Percentiles rank a stretch among this genome's conserved stretches.
Evolutionary conservation across 2,113 vertebrate species (phyloP).

Genomic region (Leucosticte australis): DNA sequence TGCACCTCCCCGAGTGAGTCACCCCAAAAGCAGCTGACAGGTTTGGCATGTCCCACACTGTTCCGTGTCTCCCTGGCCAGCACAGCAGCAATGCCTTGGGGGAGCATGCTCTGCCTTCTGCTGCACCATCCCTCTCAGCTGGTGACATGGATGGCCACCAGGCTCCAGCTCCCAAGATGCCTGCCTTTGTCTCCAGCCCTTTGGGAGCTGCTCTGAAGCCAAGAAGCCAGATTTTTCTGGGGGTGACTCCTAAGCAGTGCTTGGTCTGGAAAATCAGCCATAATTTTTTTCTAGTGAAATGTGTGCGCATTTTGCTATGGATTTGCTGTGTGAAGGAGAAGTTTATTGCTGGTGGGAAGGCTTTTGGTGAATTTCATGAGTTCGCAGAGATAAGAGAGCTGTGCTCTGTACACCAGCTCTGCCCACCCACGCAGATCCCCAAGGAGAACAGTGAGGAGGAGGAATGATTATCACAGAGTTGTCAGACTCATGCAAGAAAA

Average conservation of each 20-base stretch:
- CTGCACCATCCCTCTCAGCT: background rate
- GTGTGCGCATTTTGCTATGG: background rate
- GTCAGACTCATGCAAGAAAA: background rate
- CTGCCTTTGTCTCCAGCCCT: background rate
- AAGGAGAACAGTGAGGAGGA: background rate
- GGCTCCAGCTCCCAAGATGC: background rate
- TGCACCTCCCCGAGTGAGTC: background rate
- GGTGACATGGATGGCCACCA: rapidly evolving
- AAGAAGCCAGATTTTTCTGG: background rate
- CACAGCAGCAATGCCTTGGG: background rate
- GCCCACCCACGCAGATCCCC: background rate
- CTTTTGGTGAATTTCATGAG: background rate
- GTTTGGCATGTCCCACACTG: background rate
- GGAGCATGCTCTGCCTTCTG: background rate
- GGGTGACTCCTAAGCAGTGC: background rate
- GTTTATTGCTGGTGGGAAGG: background rate
- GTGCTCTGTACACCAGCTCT: background rate
- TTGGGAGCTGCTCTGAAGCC: background rate
- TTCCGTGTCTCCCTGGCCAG: background rate
- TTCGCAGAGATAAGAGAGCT: background rate
- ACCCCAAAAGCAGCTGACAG: background rate
- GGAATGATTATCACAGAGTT: background rate
- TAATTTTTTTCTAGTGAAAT: background rate
- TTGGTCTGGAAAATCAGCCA: background rate
- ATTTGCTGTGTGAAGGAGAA: background rate